A percentile compares a stretch with the other conserved stretches of the same genome.
phyloP scores from a whole-genome alignment of 2,113 vertebrate species.

The Nothocercus nigrocapillus region DNA sequence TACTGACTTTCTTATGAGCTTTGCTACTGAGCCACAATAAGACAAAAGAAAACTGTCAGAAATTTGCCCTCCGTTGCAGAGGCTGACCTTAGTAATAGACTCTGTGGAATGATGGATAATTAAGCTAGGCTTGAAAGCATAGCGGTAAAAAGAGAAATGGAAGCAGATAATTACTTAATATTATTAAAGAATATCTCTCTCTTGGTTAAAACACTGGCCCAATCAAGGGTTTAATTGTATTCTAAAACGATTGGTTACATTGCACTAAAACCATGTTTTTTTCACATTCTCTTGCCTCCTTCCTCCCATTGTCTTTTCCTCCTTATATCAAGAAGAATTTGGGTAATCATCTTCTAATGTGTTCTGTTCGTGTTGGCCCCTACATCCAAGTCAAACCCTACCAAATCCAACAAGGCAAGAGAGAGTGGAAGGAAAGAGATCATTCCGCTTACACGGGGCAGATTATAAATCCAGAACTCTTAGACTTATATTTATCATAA shows the following conservation, averaged over 20 bases:
- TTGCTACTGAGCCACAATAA: background rate
- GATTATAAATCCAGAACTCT: background rate
- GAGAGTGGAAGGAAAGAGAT: background rate
- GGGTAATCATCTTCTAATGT: background rate
- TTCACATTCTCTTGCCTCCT: constrained; percentile 8
- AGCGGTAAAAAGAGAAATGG: constrained; percentile 24
- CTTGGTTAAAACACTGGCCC: constrained; percentile 26
- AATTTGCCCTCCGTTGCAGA: constrained; percentile 24
- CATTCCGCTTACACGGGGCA: rapidly evolving
- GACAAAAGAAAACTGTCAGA: constrained; percentile 33
- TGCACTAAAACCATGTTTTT: background rate
- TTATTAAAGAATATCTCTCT: constrained; percentile 35
- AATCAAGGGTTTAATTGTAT: constrained; percentile 35
- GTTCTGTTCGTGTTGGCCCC: background rate
- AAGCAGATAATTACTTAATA: constrained; percentile 22
- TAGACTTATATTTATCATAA: background rate
- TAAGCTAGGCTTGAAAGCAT: constrained; percentile 36
- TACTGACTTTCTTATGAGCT: constrained; percentile 7
- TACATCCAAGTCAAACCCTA: background rate
- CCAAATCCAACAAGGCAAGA: background rate
- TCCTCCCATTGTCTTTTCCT: background rate
- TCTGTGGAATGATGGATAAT: constrained; percentile 35
- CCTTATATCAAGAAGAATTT: background rate
- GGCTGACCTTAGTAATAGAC: constrained; percentile 43
- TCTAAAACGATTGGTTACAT: constrained; percentile 28